These are phyloP conservation scores for Turdus rufiventris DNA, from an alignment of 2,113 vertebrate genomes.

Conservation along the genomic window DNA sequence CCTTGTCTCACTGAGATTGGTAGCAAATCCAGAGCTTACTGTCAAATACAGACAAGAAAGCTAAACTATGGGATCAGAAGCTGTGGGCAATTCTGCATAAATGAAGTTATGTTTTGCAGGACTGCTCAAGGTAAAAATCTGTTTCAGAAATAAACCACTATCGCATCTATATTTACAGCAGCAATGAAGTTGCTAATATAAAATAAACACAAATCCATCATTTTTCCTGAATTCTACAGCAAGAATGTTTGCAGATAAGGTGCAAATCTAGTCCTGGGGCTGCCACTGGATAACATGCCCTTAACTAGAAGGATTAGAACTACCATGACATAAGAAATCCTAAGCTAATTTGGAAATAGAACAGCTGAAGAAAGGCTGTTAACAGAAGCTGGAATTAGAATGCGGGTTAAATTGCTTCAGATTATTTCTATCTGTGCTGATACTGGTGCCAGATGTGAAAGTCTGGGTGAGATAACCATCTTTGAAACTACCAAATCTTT, in stretches of 20 bases:
- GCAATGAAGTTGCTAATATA: not conserved
- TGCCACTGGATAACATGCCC: constrained; percentile 1
- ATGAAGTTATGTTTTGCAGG: not conserved
- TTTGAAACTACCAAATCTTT: constrained; percentile 10
- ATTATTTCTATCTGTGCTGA: constrained; percentile 38
- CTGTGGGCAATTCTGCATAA: not conserved
- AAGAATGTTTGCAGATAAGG: not conserved
- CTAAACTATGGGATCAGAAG: not conserved
- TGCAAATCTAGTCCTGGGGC: constrained; percentile 1
- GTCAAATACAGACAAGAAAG: constrained; percentile 12
- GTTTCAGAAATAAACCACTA: not conserved
- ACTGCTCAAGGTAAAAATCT: not conserved
- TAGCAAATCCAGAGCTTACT: constrained; percentile 12
- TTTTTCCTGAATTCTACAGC: not conserved
- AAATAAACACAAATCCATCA: not conserved
- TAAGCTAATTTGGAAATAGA: constrained; percentile 49
- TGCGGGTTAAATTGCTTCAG: constrained; percentile 44
- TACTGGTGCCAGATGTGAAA: constrained; percentile 45
- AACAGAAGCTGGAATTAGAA: constrained; percentile 50
- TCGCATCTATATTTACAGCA: not conserved
- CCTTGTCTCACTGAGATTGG: not conserved
- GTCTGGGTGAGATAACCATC: not conserved
- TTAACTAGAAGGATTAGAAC: constrained; percentile 53
- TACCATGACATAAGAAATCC: constrained; percentile 48
- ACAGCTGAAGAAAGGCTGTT: constrained; percentile 55